Percentiles rank a stretch among this genome's conserved stretches.
phyloP scores from a whole-genome alignment of 2,888 invertebrate genomes.

The Pseudeuparius sepicola region DNA sequence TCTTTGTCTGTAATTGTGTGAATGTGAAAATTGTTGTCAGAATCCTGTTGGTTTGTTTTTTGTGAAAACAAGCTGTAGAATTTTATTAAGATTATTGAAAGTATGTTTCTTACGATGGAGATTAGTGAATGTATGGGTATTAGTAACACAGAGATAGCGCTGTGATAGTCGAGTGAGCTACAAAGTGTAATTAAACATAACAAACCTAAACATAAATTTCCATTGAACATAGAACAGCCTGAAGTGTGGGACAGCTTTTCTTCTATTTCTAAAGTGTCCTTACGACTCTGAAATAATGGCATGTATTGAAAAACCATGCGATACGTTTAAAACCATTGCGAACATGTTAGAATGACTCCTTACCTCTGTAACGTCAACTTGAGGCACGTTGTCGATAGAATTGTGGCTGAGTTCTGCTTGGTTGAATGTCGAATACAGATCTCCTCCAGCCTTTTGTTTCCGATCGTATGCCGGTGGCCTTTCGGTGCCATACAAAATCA shows the following conservation, averaged over 20 bases:
- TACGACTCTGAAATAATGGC: conserved; percentile 32
- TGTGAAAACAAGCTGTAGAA: conserved; percentile 12
- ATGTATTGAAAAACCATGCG: conserved; percentile 7
- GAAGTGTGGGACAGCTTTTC: conserved; percentile 33
- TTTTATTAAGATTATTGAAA: conserved; percentile 4
- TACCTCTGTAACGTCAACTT: conserved; percentile 1
- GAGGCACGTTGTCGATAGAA: conserved; percentile 36
- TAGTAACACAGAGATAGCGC: conserved; percentile 27
- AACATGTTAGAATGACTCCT: neutral
- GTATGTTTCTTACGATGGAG: conserved; percentile 16
- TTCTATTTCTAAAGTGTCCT: conserved; percentile 34
- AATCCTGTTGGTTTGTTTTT: conserved; percentile 27
- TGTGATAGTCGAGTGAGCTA: conserved; percentile 29
- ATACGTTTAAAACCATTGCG: neutral
- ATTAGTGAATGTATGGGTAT: conserved; percentile 29
- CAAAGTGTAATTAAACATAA: conserved; percentile 35
- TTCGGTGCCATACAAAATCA: conserved; percentile 73
- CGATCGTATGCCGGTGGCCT: conserved; percentile 37
- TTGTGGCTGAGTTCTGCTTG: conserved; percentile 47
- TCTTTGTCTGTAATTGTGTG: too few relatives aligned
- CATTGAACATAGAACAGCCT: conserved; percentile 34
- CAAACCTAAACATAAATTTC: conserved; percentile 40
- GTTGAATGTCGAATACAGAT: conserved; percentile 20
- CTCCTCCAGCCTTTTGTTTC: conserved; percentile 21
- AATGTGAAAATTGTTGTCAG: conserved; percentile 39